These are phyloP conservation scores for Priocnemis perturbator DNA, from an alignment of 2,888 invertebrate species.

Conservation along the genomic window DNA sequence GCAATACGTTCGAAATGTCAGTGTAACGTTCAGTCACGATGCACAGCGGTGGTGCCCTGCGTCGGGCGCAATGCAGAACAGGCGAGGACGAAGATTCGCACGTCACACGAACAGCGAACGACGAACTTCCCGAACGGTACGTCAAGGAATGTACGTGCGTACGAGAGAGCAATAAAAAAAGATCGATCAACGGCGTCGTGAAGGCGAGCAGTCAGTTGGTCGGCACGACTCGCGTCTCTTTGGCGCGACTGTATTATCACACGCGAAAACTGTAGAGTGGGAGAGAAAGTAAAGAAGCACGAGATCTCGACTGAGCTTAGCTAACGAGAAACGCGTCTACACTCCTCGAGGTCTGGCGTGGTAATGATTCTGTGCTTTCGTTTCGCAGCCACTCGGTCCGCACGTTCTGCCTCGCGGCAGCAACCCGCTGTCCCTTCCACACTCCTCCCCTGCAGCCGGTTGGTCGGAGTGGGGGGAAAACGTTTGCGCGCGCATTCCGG, in stretches of 20 bases:
- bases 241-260: constrained; percentile 43
- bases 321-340: constrained; percentile 69
- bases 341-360: constrained; percentile 73
- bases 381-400: constrained; percentile 63
- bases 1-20: no score
- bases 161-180: no score
- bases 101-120: no score
- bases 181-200: constrained; percentile 12
- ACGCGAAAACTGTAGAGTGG: constrained; percentile 29
- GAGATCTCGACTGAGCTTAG: constrained; percentile 69
- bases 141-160: no score
- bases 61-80: no score
- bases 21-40: no score
- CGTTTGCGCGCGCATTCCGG: constrained; percentile 7
- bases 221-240: constrained; percentile 30
- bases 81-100: no score
- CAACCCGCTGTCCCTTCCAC: constrained; percentile 44
- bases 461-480: no score
- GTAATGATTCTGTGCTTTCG: constrained; percentile 71
- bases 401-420: constrained; percentile 55
- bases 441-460: constrained; percentile 11
- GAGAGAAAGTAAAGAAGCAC: constrained; percentile 44
- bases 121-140: no score
- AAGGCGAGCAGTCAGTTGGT: not conserved
- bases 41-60: no score